Base-by-base conservation (phyloP, 2,797 vertebrate species). In the Paratrypauchen microcephalus region DNA sequence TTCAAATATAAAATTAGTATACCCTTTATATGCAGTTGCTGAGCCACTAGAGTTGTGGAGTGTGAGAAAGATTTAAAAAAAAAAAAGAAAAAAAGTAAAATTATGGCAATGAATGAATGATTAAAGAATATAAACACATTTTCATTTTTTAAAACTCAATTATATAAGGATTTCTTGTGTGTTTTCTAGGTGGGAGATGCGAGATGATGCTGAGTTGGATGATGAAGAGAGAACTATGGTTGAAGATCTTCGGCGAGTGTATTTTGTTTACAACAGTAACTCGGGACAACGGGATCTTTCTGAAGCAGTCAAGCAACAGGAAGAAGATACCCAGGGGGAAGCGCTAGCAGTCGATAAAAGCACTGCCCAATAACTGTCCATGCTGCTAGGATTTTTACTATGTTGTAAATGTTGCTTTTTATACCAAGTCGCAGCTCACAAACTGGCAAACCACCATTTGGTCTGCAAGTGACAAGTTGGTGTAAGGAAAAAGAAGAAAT, bases 121-220 rank as follows among this genome's bases (percentile, higher is more conserved):
- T 52, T 52, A 52, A 56, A 26, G 9, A 56, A 45, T 45, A 41
- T 41, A 41, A 41, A 13, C 9, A 41, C 13, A 13, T 16, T 45
- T 45, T 45, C 3, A 45, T 12, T 45, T 45, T 23, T 65, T 2
- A 36, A 36, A 36, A 36, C 32, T 9, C 32, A 9, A 36, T 32
- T 32, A 32, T 4, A 32, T 36, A 36, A 36, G 32, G 7, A 32
- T 52, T 60, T 39, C 70, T 39, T 83, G 50, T 90, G 75, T 78
- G 68, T 65, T 76, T 94, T 94, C 83, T 94, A 99, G 97, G 86
- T 98, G 97, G 96, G 97, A 99, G 90, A 95, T 96, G 94, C 96
- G 91, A 87, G 93, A 95, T 41, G 91, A 74, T 48, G 95, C 94
- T 30, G 89, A 73, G 82, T 91, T 98, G 76, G 94, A 95, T 84